These are phyloP conservation scores for Cydia pomonella DNA, from an alignment of 1,140 invertebrate genomes.

Conservation along the genomic window DNA sequence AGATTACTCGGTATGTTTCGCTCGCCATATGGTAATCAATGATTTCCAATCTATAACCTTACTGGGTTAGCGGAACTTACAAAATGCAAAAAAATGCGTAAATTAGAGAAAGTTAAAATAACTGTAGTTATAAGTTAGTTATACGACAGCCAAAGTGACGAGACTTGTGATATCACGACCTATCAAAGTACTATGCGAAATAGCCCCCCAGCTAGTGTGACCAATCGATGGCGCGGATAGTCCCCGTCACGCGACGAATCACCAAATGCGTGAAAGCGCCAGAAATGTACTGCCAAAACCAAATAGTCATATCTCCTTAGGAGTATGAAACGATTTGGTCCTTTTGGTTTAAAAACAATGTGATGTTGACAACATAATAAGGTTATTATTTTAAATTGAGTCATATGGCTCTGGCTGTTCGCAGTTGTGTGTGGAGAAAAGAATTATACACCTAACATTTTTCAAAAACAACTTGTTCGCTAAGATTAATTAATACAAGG, in stretches of 20 bases:
- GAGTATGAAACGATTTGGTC: neutral
- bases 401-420: neutral
- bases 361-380: conserved; percentile 18
- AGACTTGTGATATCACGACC: neutral
- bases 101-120: no score
- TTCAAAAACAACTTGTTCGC: neutral
- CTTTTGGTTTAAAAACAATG: neutral
- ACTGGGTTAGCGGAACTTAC: no score
- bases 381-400: conserved; percentile 16
- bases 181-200: neutral
- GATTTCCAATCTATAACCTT: no score
- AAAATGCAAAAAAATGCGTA: no score
- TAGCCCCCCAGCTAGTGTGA: conserved; percentile 35
- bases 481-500: neutral
- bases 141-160: no score
- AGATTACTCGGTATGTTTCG: no score
- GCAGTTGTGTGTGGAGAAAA: neutral
- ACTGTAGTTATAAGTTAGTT: no score
- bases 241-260: conserved; percentile 35
- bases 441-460: neutral
- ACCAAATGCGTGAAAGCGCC: conserved; percentile 14
- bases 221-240: conserved; percentile 49
- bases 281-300: neutral
- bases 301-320: neutral
- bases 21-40: no score